Evolutionary conservation across 1,140 invertebrate genomes (phyloP), one percentile per base, ranked within the genome.

Genomic region (Hetaerina americana): DNA sequence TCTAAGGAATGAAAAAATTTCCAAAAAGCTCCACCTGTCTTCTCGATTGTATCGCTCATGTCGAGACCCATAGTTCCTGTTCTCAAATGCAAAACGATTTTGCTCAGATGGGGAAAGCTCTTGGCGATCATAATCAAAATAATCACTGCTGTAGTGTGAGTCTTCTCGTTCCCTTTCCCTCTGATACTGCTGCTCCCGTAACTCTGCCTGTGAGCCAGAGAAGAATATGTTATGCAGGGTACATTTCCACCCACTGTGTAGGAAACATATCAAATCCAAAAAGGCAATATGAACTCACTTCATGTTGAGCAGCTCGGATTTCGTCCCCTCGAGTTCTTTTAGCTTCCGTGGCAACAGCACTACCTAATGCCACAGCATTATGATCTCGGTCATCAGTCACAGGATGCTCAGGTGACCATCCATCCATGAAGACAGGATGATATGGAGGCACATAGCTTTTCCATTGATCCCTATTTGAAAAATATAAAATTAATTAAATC

Each of bases 381-480:
- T 81, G 80, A 29, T 88, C 87, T 24, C 84, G 78, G 72, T 88
- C 87, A 76, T 94, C 92, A 15, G 88, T 85, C 15, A 93, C 88
- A 57, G 90, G 88, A 79, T 91, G 93, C 76, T 94, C 92, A 0
- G 93, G 94, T 0, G 92, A 90, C 94, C 94, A 97, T 1, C 95
- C 95, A 81, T 97, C 94, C 85, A 94, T 92, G 80, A 97, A 98
- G 18, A 95, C 88, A 5, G 96, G 96, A 78, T 95, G 91, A 79
- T 97, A 98, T 0, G 90, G 88, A 0, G 87, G 89, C 66, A 92
- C 87, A 79, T 89, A 86, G 70, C 91, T 89, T 82, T 92, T 94
- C 92, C 93, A 97, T 80, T 96, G 92, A 73, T 97, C 93, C 73
- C 93, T 90, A 75, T 5, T 77, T 6, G 70, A n/a, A 25, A 73